These are phyloP conservation scores for Boleophthalmus pectinirostris DNA, from an alignment of 2,113 vertebrate genomes.

Conservation along the genomic window DNA sequence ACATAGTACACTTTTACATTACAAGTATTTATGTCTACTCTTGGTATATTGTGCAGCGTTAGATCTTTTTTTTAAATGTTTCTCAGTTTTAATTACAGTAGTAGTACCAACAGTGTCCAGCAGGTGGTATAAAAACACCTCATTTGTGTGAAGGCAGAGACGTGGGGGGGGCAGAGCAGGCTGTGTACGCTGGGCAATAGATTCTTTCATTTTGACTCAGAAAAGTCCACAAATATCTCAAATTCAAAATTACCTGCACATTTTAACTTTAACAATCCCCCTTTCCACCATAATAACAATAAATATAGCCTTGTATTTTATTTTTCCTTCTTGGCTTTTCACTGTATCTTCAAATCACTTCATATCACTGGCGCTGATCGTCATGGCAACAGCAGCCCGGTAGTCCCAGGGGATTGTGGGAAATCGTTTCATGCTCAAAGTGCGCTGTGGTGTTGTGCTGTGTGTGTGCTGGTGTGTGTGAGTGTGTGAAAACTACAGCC, in stretches of 20 bases:
- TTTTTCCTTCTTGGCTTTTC: conserved; percentile 40
- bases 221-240: conserved; percentile 4
- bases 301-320: not conserved
- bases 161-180: conserved; percentile 17
- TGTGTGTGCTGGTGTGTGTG: conserved; percentile 32
- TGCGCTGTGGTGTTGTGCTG: conserved; percentile 46
- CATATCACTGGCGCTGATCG: conserved; percentile 74
- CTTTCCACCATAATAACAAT: not conserved
- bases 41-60: no score
- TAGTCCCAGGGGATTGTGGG: conserved; percentile 78
- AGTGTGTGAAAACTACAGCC: conserved; percentile 22
- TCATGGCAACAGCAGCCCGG: conserved; percentile 79
- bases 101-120: conserved; percentile 34
- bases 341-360: conserved; percentile 73
- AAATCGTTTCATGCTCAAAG: conserved; percentile 76
- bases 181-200: conserved; percentile 11
- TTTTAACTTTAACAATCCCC: not conserved
- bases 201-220: conserved; percentile 43
- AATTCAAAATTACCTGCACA: not conserved
- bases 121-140: conserved; percentile 48
- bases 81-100: not conserved
- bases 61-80: no score
- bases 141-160: not conserved
- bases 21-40: no score
- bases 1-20: no score